These are phyloP conservation scores for Aegotheles bennettii DNA, from an alignment of 2,113 vertebrate genomes.

Conservation along the genomic window DNA sequence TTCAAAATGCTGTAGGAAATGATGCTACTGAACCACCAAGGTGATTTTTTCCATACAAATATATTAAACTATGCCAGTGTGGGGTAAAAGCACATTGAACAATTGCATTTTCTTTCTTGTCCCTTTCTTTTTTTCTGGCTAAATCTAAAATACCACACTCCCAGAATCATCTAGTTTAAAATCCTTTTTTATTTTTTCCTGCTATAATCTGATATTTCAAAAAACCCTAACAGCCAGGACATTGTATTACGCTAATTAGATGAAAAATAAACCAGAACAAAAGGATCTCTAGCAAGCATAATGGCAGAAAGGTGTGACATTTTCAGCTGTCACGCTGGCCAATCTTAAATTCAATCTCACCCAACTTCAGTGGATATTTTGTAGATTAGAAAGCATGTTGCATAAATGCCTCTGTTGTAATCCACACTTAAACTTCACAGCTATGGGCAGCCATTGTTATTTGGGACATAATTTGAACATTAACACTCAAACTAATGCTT, in stretches of 20 bases:
- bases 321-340: slow-evolving; percentile 23
- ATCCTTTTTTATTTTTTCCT: background rate
- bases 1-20: background rate
- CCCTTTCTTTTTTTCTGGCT: background rate
- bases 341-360: slow-evolving; percentile 17
- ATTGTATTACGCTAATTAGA: background rate
- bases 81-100: background rate
- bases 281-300: background rate
- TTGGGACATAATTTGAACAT: background rate
- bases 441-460: background rate
- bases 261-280: slow-evolving; percentile 18
- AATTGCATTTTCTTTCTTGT: background rate
- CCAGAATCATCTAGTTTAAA: background rate
- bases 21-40: background rate
- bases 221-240: background rate
- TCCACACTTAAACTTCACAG: background rate
- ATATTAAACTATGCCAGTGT: background rate
- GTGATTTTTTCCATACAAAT: background rate
- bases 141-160: background rate
- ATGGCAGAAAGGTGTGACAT: slow-evolving; percentile 18
- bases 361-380: background rate
- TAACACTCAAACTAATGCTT: background rate
- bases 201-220: background rate
- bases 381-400: background rate
- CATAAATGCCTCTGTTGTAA: background rate